phyloP scores from a whole-genome alignment of 2,797 vertebrate genomes.

The Erithacus rubecula region DNA sequence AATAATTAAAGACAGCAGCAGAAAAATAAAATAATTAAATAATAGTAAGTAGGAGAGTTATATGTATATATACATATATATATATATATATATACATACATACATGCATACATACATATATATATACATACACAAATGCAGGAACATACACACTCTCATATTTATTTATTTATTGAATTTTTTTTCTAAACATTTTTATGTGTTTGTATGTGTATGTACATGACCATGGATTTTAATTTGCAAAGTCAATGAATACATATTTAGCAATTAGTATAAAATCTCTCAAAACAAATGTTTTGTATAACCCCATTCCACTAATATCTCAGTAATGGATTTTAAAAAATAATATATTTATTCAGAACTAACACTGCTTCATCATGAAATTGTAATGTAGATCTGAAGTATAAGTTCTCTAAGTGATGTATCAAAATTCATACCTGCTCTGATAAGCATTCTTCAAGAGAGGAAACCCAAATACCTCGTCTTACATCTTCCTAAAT shows the following conservation, averaged over 20 bases:
- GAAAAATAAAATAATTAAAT: not conserved
- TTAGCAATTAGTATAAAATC: not conserved
- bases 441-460: not conserved
- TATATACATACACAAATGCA: not conserved
- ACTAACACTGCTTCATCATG: not conserved
- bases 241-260: not conserved
- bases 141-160: not conserved
- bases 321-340: not conserved
- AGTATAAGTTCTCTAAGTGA: not conserved
- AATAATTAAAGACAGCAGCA: not conserved
- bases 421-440: not conserved
- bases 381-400: not conserved
- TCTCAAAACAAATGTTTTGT: not conserved
- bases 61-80: not conserved
- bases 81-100: no score
- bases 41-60: not conserved
- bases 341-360: not conserved
- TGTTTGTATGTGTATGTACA: not conserved
- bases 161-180: not conserved
- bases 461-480: not conserved
- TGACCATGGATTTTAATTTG: not conserved
- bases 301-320: not conserved
- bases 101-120: no score
- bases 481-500: not conserved
- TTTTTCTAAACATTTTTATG: not conserved